Evolutionary conservation across 2,113 vertebrate genomes (phyloP), one percentile per base, ranked within the genome.

Genomic region (Lepisosteus oculatus): DNA sequence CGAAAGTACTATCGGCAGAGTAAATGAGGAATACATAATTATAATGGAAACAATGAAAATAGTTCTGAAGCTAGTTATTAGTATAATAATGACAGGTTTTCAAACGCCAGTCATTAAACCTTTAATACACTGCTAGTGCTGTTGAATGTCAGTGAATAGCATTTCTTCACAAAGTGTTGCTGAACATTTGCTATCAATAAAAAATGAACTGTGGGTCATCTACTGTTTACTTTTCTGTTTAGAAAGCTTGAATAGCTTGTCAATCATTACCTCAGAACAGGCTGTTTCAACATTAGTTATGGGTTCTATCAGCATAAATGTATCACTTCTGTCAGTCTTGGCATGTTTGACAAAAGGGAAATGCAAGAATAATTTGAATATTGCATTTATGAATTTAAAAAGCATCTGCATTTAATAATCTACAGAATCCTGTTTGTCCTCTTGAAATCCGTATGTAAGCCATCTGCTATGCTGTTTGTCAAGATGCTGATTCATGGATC

Each of bases 381-480:
- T 29, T n/a, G 13, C 66, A 14, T 15, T 29, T 29, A 55, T 29
- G 7, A n/a, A 68, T 42, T 59, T 65, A 44, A 56, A 72, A 17
- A 56, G 54, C 68, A 54, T 69, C 68, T 68, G 66, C 17, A 8
- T 59, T 71, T 51, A 61, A 64, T 71, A 47, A 71, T 71, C n/a
- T 6, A 65, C 6, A 14, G 42, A 43, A 72, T 72, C 62, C 56
- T 14, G 11, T 3, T 13, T 29, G 45, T 63, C 14, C 17, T 45
- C n/a, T 57, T 56, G 13, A 45, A 65, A 14, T 41, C 69, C 45
- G 5, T 15, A 59, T n/a, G 14, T 14, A 59, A 5, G 12, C 14
- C 57, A 42, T 54, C 70, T 65, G 47, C 61, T 43, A 54, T 41
- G 42, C 4, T 59, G 54, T 43, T 12, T 41, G n/a, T 55, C 8